A percentile compares a stretch with the other conserved stretches of the same genome.
These are phyloP conservation scores for Decapterus maruadsi DNA, from an alignment of 2,797 vertebrate species.

Conservation along the genomic window DNA sequence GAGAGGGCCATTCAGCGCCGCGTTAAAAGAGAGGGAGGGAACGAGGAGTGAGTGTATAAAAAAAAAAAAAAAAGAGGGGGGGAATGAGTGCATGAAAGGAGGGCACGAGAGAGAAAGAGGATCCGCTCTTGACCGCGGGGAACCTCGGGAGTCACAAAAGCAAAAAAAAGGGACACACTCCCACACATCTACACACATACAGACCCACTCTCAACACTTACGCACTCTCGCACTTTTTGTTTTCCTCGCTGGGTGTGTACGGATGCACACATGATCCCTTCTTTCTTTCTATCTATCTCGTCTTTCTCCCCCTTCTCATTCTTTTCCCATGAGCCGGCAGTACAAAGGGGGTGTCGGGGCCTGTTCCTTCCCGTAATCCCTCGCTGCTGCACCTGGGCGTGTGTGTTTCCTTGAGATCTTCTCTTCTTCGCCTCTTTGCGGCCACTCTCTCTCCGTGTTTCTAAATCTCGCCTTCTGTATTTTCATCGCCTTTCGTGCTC, in stretches of 20 bases:
- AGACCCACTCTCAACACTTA: conserved; percentile 32
- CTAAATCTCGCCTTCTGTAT: conserved; percentile 48
- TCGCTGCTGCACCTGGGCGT: conserved; percentile 50
- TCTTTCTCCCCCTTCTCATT: conserved; percentile 40
- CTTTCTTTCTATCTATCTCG: conserved; percentile 2
- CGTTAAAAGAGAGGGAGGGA: conserved; percentile 79
- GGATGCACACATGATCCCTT: conserved; percentile 46
- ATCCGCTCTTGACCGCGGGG: conserved; percentile 80
- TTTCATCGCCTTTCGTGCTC: conserved; percentile 59
- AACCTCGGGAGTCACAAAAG: conserved; percentile 73
- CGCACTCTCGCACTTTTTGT: conserved; percentile 22
- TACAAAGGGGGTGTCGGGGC: conserved; percentile 58
- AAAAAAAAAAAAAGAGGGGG: conserved; percentile 36
- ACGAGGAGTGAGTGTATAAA: conserved; percentile 74
- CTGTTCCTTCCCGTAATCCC: conserved; percentile 65
- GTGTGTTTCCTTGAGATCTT: conserved; percentile 8
- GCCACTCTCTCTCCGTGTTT: conserved; percentile 30
- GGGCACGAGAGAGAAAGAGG: conserved; percentile 73
- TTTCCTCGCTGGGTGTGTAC: conserved; percentile 48
- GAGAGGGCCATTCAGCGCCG: conserved; percentile 76
- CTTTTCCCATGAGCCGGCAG: conserved; percentile 49
- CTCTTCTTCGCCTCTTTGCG: neutral
- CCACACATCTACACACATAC: conserved; percentile 55
- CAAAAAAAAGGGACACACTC: conserved; percentile 47
- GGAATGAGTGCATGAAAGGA: conserved; percentile 77